Evolutionary conservation across 2,888 invertebrate species (phyloP).

Genomic region (Tipula confusa): DNA sequence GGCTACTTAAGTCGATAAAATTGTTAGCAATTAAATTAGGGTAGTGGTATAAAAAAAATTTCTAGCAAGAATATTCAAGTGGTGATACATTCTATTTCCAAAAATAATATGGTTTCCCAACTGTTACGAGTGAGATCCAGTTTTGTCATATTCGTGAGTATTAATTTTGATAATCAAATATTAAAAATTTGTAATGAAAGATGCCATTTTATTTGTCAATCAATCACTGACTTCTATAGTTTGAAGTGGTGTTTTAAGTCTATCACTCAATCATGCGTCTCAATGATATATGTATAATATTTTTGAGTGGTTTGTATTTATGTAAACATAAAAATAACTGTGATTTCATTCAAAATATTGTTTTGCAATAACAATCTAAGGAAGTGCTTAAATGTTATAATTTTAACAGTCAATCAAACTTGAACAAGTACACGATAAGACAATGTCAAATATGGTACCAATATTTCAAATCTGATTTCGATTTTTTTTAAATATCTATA

Average conservation of each 20-base stretch:
- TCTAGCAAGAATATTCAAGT: not conserved
- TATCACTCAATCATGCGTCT: not conserved
- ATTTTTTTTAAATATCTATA: not conserved
- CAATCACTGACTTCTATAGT: not conserved
- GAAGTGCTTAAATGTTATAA: not conserved
- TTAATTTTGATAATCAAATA: not conserved
- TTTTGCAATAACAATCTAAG: not conserved
- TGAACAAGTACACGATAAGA: not conserved
- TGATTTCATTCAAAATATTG: not conserved
- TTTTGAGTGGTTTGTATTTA: not conserved
- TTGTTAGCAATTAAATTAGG: not conserved
- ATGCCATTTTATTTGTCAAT: not conserved
- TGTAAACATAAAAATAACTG: no score
- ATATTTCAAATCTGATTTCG: not conserved
- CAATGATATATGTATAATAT: no score
- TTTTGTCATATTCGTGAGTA: not conserved
- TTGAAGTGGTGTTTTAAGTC: not conserved
- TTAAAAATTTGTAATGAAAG: not conserved
- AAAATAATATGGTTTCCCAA: not conserved
- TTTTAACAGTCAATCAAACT: not conserved
- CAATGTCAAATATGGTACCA: not conserved
- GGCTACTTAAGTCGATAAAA: conserved; percentile 9
- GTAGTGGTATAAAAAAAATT: not conserved
- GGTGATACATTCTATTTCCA: not conserved
- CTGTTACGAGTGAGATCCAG: not conserved